Base-by-base conservation (phyloP, 2,888 invertebrate genomes). In the Sesia bembeciformis region DNA sequence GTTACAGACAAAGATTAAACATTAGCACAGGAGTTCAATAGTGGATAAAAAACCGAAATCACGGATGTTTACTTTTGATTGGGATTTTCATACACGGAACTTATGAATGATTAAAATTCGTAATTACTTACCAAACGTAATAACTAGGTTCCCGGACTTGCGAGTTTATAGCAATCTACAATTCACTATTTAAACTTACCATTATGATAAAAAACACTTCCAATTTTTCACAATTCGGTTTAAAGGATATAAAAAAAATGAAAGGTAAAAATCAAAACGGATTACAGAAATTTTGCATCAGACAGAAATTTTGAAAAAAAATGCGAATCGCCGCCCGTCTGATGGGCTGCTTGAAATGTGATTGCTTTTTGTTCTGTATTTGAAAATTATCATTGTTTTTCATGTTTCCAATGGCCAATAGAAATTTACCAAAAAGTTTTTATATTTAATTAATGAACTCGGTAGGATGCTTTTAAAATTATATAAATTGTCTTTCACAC, bases 221-320 rank as follows among this genome's bases (percentile, higher is more conserved):
- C 64, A 82, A 86, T 87, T 89, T 87, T 70, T 77, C 60, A 57
- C 58, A 67, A 67, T 67, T 61, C 63, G 62, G 58, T 64, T 65
- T 66, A 73, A 74, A 77, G 78, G 62, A 72, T 63, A 70, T 72
- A 72, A 60, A 68, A 73, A 73, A 76, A 77, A 78, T 40, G 23
- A 53, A 52, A 71, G 69, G 66, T 61, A 67, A 62, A 67, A 74
- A 71, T 69, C 67, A 76, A 78, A 78, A 78, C 67, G 65, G 68
- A 65, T 72, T 68, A 58, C 82, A 73, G 79, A 82, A 85, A 84
- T 78, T 83, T 85, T 60, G 71, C 54, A 60, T 56, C 59, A 57
- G 70, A 84, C 85, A 72, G 67, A 78, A 84, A 87, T 84, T 86
- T 86, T 67, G 80, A 78, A 84, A 83, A 74, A 86, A 83, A 78